Evolutionary conservation across 2,888 invertebrate species (phyloP), one percentile per base, ranked within the genome.

Genomic region (Synanthedon andrenaeformis): DNA sequence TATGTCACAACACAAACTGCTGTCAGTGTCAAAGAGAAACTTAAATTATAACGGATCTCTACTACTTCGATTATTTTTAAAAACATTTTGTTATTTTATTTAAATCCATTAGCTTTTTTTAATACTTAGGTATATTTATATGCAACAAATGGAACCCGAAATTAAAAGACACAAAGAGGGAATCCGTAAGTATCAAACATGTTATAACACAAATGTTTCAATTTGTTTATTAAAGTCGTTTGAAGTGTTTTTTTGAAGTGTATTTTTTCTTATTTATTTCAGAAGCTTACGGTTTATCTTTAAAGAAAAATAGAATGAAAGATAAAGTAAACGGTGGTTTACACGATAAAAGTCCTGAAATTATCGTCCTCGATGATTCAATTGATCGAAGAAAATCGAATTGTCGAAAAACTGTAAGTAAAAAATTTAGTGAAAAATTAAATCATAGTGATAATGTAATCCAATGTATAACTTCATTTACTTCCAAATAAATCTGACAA

Each of bases 331-430:
- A 72, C 49, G 52, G 53, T 2, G 70, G 65, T 53, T 76, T 74
- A 61, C 35, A 53, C 2, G 72, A 76, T 52, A 66, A 67, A 35
- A 78, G 72, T 61, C 74, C 80, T 1, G 82, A 82, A 63, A 65
- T 83, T 14, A 72, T 81, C 42, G 59, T 82, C 56, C 62, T 86
- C 55, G 85, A 87, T 62, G 85, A 86, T 54, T 80, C 85, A 11
- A 81, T 80, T 61, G 86, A 85, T 56, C 71, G 63, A 65, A 58
- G 81, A 48, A 70, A 65, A 45, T 61, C 69, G 3, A 74, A 76
- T 54, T 68, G 69, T 42, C 64, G 70, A 3, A 72, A 66, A 59
- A 67, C 63, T 59, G 83, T 84, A 66, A 77, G 82, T 76, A 58
- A 5, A n/a, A 45, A 45, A 42, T 42, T n/a, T 42, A 42, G 3